Evolutionary conservation across 2,113 vertebrate species (phyloP), one percentile per base, ranked within the genome.

Genomic region (Hippocampus zosterae): DNA sequence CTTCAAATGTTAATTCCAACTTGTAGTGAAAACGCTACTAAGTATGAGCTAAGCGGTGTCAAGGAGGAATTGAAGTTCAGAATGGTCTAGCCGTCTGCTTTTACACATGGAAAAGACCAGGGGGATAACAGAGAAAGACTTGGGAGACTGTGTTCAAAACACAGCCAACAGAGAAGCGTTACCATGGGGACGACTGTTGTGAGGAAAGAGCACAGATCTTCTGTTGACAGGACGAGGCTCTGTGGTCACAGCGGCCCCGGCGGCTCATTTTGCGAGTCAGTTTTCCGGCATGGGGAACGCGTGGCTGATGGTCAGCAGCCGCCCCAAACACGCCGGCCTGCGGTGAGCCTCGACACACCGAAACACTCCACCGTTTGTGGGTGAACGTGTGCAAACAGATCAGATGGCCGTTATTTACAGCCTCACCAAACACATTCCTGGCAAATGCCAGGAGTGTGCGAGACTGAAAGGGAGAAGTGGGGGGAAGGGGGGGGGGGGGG

Each of bases 151-250:
- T 88, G 77, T 82, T 87, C 74, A 81, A 82, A 85, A 88, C 87
- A 87, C 73, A 79, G 85, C 76, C 79, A 67, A 66, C 74, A 11
- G 79, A 80, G 79, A 82, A 55, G 67, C 12, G 82, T 89, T 84
- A 64, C 77, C 83, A 90, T 89, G 83, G 88, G 56, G 75, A 89
- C 61, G 56, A 86, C 79, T 87, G 88, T 87, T 87, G 85, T 70
- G 78, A 84, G 73, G 78, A 78, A 75, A 75, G 67, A 74, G 79
- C 0, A 55, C 67, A 85, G 81, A 74, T 73, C 77, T 81, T 33
- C 70, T 67, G 79, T 80, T 81, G 74, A 74, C 23, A 71, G 81
- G 78, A 70, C n/a, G 11, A 40, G 55, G 69, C 68, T 69, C 73
- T 70, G 80, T 23, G 80, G 81, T 69, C 67, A 11, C 59, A 13